Evolutionary conservation across 2,888 invertebrate genomes (phyloP).

Genomic region (Zaprionus lineosus): DNA sequence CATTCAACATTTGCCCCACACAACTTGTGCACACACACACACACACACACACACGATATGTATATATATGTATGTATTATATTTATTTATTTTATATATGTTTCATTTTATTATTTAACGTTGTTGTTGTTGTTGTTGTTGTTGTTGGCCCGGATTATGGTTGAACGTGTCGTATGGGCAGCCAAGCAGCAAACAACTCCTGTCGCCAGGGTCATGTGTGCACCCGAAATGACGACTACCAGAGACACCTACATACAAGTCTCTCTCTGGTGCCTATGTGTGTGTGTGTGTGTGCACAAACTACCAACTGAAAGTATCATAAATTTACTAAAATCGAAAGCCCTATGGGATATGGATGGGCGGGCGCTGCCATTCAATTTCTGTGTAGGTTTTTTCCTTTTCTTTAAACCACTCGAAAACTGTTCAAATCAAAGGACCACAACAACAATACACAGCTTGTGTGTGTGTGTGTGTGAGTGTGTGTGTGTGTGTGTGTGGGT

Average conservation of each 20-base stretch:
- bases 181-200: constrained; percentile 62
- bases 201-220: constrained; percentile 44
- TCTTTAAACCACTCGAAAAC: constrained; percentile 50
- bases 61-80: background rate
- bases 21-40: background rate
- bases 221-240: constrained; percentile 19
- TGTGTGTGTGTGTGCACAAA: background rate
- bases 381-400: constrained; percentile 31
- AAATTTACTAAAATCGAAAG: constrained; percentile 57
- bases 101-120: constrained; percentile 47
- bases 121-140: no score
- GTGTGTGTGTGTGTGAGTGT: no score
- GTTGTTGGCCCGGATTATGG: constrained; percentile 39
- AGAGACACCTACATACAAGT: constrained; percentile 12
- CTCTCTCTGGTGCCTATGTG: background rate
- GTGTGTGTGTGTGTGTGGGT: constrained; percentile 13
- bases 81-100: constrained; percentile 3
- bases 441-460: no score
- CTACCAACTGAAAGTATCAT: constrained; percentile 41
- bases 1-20: constrained; percentile 54
- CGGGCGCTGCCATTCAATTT: constrained; percentile 57
- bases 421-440: constrained; percentile 50
- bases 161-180: constrained; percentile 53
- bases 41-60: background rate
- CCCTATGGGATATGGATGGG: constrained; percentile 29